Conservation (phyloP, 2,113 vertebrate genomes). For the Platycercus adscitus region DNA sequence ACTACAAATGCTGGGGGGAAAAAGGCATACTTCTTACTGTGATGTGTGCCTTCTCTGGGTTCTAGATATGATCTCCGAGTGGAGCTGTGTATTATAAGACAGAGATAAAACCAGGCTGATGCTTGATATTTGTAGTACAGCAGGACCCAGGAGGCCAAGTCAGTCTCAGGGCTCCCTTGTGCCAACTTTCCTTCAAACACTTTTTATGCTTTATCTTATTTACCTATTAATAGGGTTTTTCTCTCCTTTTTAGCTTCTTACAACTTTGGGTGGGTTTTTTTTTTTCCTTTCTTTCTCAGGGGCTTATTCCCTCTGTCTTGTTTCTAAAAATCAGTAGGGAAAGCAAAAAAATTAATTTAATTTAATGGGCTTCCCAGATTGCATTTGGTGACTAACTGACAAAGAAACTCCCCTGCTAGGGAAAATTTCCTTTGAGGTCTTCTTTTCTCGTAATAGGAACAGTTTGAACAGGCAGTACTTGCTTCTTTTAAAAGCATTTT, state of each 20-base stretch:
- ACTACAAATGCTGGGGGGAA: background rate
- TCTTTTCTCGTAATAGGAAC: background rate
- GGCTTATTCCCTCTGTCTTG: background rate
- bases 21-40: background rate
- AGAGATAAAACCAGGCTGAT: background rate
- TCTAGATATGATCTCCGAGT: background rate
- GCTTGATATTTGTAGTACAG: background rate
- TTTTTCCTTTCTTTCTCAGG: background rate
- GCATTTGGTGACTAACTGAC: background rate
- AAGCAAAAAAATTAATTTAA: background rate
- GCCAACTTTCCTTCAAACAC: background rate
- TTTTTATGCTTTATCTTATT: background rate
- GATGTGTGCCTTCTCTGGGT: accelerated
- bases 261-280: background rate
- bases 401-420: background rate
- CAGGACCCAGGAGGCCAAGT: background rate
- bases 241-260: background rate
- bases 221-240: background rate
- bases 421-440: background rate
- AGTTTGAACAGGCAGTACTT: background rate
- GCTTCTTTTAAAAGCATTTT: background rate
- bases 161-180: background rate
- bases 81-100: background rate
- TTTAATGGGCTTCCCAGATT: background rate
- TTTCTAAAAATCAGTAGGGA: background rate